A percentile compares a stretch with the other conserved stretches of the same genome.
Conservation (phyloP, 2,113 vertebrate species). For the Micromys minutus region DNA sequence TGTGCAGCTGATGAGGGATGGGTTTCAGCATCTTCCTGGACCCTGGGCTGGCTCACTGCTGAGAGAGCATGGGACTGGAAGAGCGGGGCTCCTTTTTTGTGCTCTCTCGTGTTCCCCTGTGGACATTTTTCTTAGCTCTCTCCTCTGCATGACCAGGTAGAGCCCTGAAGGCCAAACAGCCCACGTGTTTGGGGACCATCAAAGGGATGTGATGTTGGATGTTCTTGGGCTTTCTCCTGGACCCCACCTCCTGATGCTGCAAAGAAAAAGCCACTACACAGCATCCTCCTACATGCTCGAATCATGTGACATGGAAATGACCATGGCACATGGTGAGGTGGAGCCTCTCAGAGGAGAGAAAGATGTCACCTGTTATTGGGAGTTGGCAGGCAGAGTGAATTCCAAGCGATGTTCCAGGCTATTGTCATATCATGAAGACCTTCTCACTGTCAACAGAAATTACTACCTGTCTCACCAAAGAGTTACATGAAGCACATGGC, state of each 20-base stretch:
- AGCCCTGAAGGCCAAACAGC: background rate
- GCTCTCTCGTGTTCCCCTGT: background rate
- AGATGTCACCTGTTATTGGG: background rate
- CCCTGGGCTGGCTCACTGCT: accelerated
- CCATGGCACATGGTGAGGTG: background rate
- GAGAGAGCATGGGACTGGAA: accelerated
- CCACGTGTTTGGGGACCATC: accelerated
- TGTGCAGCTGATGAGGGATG: background rate
- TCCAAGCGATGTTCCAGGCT: background rate
- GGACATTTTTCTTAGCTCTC: background rate
- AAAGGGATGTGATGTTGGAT: background rate
- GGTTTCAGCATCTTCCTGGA: background rate
- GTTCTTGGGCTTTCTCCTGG: too few relatives aligned
- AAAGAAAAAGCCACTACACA: accelerated
- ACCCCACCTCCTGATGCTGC: too few relatives aligned
- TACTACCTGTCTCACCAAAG: background rate
- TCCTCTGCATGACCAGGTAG: background rate
- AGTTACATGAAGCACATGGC: accelerated
- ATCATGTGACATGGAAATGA: background rate
- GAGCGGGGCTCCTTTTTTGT: accelerated
- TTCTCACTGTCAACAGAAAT: background rate
- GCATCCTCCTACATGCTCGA: background rate
- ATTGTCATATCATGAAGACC: background rate
- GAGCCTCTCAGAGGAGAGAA: background rate
- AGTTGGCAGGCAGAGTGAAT: background rate